Evolutionary conservation across 1,140 invertebrate species (phyloP), one percentile per base, ranked within the genome.

Genomic region (Eciton burchellii): DNA sequence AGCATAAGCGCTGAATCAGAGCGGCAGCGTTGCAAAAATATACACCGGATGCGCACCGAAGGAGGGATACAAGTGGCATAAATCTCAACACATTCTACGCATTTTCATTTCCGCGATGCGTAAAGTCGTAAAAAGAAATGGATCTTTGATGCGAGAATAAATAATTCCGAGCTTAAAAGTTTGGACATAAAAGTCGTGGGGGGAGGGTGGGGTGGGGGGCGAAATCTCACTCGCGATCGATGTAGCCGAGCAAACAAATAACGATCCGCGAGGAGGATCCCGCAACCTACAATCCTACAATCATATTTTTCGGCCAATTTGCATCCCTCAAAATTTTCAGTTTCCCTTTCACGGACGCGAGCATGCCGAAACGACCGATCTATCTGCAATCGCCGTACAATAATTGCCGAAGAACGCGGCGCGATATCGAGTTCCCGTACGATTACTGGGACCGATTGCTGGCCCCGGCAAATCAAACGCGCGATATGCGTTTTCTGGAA

Each of bases 1-100:
- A 57, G 49, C 43, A 72, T 52, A 26, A 24, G n/a, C 63, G 26
- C 81, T 84, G n/a, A 66, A 84, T 81, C 84, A 81, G 41, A n/a
- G 29, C 1, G 24, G 52, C n/a, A n/a, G 12, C 12, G 43, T 54
- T 74, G 65, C 14, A 45, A 62, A 83, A 86, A 86, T 86, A 86
- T 77, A 86, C 85, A 86, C 57, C 57, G 71, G 71, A 86, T 84
- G 43, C 62, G n/a, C n/a, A n/a, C n/a, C n/a, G n/a, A n/a, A n/a
- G n/a, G n/a, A n/a, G n/a, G n/a, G n/a, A n/a, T 43, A 49, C 41
- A 8, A 86, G 24, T 11, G 26, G 12, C 19, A 68, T 60, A 84
- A 85, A 81, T 84, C 41, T 68, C 41, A n/a, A n/a, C n/a, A n/a
- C n/a, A n/a, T n/a, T n/a, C n/a, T n/a, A n/a, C n/a, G n/a, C 0